phyloP scores from a whole-genome alignment of 2,113 vertebrate genomes.

The Tachycineta bicolor region DNA sequence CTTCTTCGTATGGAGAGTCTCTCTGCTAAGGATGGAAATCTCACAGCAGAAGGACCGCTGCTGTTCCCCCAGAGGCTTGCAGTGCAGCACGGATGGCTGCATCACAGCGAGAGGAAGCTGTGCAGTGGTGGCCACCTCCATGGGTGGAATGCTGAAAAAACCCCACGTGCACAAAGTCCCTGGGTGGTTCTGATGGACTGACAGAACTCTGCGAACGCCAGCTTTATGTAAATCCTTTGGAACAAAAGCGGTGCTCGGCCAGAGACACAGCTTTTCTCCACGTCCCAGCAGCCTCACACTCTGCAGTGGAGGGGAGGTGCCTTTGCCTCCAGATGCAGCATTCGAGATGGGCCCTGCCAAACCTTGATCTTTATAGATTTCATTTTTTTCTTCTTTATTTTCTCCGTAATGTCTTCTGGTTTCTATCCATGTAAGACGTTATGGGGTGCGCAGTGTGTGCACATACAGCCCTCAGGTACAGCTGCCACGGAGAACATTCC shows the following conservation, averaged over 20 bases:
- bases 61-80: not conserved
- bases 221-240: not conserved
- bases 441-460: not conserved
- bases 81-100: not conserved
- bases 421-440: not conserved
- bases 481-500: not conserved
- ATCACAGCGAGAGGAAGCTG: not conserved
- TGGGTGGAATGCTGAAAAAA: not conserved
- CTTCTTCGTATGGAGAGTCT: not conserved
- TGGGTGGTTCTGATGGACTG: not conserved
- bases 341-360: fast-evolving
- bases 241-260: not conserved
- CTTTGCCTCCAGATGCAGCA: not conserved
- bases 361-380: not conserved
- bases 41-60: not conserved
- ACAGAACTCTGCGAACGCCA: not conserved
- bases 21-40: not conserved
- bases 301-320: not conserved
- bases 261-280: not conserved
- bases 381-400: not conserved
- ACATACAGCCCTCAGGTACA: not conserved
- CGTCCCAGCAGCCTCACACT: too few species aligned
- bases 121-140: not conserved
- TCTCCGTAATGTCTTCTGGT: not conserved
- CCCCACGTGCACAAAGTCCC: fast-evolving